A percentile compares a stretch with the other conserved stretches of the same genome.
phyloP scores from a whole-genome alignment of 1,140 invertebrate genomes.

The Bilobella aurantiaca region DNA sequence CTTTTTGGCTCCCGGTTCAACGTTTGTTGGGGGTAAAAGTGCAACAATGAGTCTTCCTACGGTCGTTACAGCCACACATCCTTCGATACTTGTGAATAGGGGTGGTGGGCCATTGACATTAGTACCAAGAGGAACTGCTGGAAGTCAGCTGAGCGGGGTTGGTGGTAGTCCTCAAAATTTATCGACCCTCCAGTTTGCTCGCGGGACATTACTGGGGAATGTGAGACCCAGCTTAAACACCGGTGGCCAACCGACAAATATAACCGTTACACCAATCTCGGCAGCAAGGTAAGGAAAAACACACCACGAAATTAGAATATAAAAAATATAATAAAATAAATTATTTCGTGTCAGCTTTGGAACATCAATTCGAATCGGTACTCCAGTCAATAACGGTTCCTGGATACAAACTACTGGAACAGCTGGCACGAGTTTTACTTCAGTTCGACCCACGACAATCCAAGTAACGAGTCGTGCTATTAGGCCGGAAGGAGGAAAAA shows the following conservation, averaged over 20 bases:
- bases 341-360: slow-evolving; percentile 19
- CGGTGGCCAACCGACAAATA: slow-evolving; percentile 26
- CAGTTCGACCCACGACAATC: slow-evolving; percentile 24
- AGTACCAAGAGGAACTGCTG: slow-evolving; percentile 16
- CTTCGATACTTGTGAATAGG: slow-evolving; percentile 32
- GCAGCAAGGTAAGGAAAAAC: slow-evolving; percentile 24
- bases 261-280: slow-evolving; percentile 34
- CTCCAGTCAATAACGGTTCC: slow-evolving; percentile 29
- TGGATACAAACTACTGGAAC: slow-evolving; percentile 28
- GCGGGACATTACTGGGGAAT: slow-evolving; percentile 23
- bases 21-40: slow-evolving; percentile 6
- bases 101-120: slow-evolving; percentile 25
- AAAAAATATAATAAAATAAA: slow-evolving; percentile 1
- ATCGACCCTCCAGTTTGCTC: slow-evolving; percentile 29
- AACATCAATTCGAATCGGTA: slow-evolving; percentile 16
- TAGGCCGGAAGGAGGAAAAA: slow-evolving; percentile 26
- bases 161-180: slow-evolving; percentile 14
- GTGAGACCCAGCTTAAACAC: slow-evolving; percentile 13
- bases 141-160: background rate
- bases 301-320: background rate
- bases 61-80: slow-evolving; percentile 2
- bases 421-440: slow-evolving; percentile 8
- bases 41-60: background rate
- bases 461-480: slow-evolving; percentile 24
- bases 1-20: slow-evolving; percentile 4